phyloP scores from a whole-genome alignment of 2,113 vertebrate species.

The Plecturocebus donacophilus region DNA sequence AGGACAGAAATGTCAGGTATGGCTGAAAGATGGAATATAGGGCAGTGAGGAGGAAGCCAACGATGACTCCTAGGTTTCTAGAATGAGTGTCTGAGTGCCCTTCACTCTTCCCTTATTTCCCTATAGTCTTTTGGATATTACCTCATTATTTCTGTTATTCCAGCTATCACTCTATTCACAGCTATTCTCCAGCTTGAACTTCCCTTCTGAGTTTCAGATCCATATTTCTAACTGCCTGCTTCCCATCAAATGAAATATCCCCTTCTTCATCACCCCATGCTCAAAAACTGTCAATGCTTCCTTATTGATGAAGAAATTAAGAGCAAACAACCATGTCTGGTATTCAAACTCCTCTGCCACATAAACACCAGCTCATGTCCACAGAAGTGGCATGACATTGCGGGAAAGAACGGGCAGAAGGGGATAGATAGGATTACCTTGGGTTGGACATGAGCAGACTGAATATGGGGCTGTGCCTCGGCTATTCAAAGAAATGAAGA shows the following conservation, averaged over 20 bases:
- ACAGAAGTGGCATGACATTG: background rate
- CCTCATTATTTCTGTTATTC: background rate
- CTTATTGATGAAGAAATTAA: background rate
- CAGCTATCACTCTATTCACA: background rate
- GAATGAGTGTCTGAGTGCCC: too few species aligned
- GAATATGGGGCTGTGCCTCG: background rate
- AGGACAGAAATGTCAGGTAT: background rate
- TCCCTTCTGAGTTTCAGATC: background rate
- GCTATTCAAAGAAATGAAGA: background rate
- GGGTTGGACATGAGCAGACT: background rate
- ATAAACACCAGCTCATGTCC: too few species aligned
- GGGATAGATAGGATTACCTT: too few species aligned
- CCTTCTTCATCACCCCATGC: background rate
- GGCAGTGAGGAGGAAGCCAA: background rate
- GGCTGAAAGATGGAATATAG: background rate
- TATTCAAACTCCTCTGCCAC: background rate
- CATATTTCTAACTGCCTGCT: background rate
- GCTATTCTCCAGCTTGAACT: background rate
- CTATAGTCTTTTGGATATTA: background rate
- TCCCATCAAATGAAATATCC: background rate
- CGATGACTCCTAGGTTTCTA: background rate
- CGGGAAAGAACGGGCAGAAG: background rate
- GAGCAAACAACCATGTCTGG: background rate
- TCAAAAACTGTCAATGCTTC: background rate
- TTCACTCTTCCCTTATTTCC: background rate